These are phyloP conservation scores for Ciona savignyi DNA, from an alignment of 23 tunicate genomes.

Conservation along the genomic window DNA sequence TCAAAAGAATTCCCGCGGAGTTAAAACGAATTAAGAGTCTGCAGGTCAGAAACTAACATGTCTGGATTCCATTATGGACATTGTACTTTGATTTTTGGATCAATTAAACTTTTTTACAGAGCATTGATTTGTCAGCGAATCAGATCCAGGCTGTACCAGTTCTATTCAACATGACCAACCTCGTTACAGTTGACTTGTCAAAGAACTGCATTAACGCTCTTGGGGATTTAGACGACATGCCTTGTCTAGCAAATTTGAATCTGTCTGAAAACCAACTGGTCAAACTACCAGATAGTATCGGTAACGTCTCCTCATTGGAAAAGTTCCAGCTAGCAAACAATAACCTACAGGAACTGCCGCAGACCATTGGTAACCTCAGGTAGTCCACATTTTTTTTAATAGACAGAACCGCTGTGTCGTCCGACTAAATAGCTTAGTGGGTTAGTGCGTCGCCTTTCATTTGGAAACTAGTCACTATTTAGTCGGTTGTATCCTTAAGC, in stretches of 20 bases:
- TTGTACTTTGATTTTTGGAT: too few relatives aligned
- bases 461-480: too few relatives aligned
- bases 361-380: constrained; percentile 53
- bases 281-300: constrained; percentile 49
- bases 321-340: constrained; percentile 55
- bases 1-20: constrained; percentile 32
- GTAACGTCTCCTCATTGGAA: constrained; percentile 40
- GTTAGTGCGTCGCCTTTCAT: too few relatives aligned
- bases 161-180: constrained; percentile 41
- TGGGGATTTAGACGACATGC: constrained; percentile 43
- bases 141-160: constrained; percentile 22
- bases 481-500: too few relatives aligned
- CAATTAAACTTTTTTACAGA: constrained; percentile 21
- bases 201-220: constrained; percentile 38
- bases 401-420: too few relatives aligned
- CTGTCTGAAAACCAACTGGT: constrained; percentile 56
- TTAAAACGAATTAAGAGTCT: constrained; percentile 36
- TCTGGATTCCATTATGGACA: neutral
- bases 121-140: constrained; percentile 72
- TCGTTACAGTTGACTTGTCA: constrained; percentile 67
- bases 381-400: neutral
- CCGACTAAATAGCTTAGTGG: too few relatives aligned
- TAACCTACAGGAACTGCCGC: constrained; percentile 47
- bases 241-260: constrained; percentile 49
- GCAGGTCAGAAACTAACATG: constrained; percentile 25